These are phyloP conservation scores for Esox niger DNA, from an alignment of 2,113 vertebrate species.

Conservation along the genomic window DNA sequence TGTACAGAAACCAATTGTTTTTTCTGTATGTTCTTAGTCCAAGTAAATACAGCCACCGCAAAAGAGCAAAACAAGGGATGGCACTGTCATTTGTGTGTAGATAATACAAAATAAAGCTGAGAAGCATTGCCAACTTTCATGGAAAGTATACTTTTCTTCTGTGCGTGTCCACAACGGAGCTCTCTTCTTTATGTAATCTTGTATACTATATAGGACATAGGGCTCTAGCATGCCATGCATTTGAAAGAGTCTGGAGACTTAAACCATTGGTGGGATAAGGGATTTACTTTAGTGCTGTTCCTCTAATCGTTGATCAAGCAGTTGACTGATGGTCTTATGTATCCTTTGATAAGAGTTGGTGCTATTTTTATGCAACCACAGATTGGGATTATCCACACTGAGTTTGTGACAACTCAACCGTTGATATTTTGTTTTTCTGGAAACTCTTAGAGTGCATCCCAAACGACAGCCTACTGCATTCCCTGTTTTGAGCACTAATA, in stretches of 20 bases:
- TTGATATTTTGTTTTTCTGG: conserved; percentile 36
- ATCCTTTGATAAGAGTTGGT: conserved; percentile 28
- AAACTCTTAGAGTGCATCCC: no score
- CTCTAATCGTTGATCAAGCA: conserved; percentile 44
- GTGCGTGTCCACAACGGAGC: no score
- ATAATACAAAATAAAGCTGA: conserved; percentile 18
- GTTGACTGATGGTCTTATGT: conserved; percentile 58
- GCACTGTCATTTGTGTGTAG: conserved; percentile 44
- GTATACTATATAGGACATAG: conserved; percentile 6
- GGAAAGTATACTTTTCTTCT: conserved; percentile 5
- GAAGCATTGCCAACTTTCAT: conserved; percentile 52
- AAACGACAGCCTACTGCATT: no score
- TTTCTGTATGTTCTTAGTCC: conserved; percentile 49
- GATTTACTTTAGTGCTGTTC: conserved; percentile 59
- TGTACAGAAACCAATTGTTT: conserved; percentile 51
- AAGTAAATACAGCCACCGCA: conserved; percentile 25
- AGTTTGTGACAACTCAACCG: conserved; percentile 53
- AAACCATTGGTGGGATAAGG: conserved; percentile 65
- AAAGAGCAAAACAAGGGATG: conserved; percentile 34
- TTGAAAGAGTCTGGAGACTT: conserved; percentile 46
- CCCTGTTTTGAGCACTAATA: no score
- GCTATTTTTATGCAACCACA: conserved; percentile 48
- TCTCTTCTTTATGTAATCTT: no score
- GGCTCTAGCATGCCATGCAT: no score
- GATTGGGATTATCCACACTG: conserved; percentile 62